These are phyloP conservation scores for Herminia tarsipennalis DNA, from an alignment of 2,888 invertebrate genomes.

Conservation along the genomic window DNA sequence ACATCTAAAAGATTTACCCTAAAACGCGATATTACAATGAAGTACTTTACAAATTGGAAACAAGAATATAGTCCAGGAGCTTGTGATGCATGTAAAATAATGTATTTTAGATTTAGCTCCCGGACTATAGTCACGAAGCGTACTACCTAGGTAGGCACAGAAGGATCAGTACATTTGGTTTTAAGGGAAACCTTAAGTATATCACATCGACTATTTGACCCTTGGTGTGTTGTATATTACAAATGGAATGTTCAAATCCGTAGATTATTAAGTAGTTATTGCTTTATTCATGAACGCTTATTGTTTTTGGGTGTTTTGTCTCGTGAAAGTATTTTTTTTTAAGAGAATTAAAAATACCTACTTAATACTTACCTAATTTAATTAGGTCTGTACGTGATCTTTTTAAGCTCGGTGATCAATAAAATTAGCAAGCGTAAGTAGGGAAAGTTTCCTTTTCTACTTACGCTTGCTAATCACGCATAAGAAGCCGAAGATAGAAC, in stretches of 20 bases:
- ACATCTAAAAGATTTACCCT: constrained; percentile 42
- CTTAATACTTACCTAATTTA: too few species aligned
- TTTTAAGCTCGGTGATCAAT: too few species aligned
- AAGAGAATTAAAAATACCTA: too few species aligned
- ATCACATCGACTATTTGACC: constrained; percentile 78
- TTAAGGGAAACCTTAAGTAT: constrained; percentile 77
- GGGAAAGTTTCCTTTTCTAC: too few species aligned
- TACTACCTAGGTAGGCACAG: constrained; percentile 77
- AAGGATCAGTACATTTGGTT: constrained; percentile 85
- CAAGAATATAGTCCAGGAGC: constrained; percentile 50
- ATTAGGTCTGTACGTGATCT: too few species aligned
- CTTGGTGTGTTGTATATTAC: constrained; percentile 51
- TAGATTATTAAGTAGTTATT: constrained; percentile 30
- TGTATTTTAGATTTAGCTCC: constrained; percentile 36
- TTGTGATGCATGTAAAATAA: constrained; percentile 27
- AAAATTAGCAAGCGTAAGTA: too few species aligned
- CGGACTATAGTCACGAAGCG: constrained; percentile 46
- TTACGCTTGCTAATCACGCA: too few species aligned
- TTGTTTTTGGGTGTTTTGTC: too few species aligned
- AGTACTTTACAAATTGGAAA: constrained; percentile 60
- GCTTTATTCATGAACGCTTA: too few species aligned
- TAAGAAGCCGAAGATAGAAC: too few species aligned
- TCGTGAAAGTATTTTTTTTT: too few species aligned
- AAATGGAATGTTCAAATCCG: constrained; percentile 67
- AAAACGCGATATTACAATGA: constrained; percentile 48